Base-by-base conservation (phyloP, 2,113 vertebrate genomes). In the Pseudonaja textilis region DNA sequence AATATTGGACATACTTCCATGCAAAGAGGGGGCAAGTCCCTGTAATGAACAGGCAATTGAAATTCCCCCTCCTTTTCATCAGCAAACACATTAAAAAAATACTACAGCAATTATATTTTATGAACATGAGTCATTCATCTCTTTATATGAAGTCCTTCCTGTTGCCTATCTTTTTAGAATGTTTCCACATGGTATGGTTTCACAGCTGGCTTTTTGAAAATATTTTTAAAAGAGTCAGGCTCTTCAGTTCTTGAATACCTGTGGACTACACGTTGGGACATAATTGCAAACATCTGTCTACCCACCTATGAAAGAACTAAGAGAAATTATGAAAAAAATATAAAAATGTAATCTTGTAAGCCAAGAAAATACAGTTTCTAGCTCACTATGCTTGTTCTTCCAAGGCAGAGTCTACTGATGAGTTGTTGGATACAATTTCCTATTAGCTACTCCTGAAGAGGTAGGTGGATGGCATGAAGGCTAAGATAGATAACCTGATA, bases 271-370 rank as follows among this genome's bases (percentile, higher is more conserved):
- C 97, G 97, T 95, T 96, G 94, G 93, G 95, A 94, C 91, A 47
- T 97, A 98, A 98, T 98, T 98, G 95, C 96, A 97, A 98, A 97
- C 98, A 98, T 96, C 97, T 98, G 97, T 97, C 96, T 96, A 97
- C 96, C 97, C 97, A 97, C 93, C 94, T 97, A 96, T 89, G 90
- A 85, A 96, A 96, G 50, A 95, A 94, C 92, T 96, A 94, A 96
- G 95, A 96, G 93, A 94, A 95, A 94, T 97, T 97, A 96, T 90
- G 93, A 95, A 95, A 94, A 95, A 96, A 95, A 93, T 93, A 95
- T 96, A 96, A 97, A 97, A 97, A 95, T 96, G 94, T 93, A 92
- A 94, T 42, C 94, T 91, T 57, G 93, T 95, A 93, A 94, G 93
- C 39, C 93, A 93, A 96, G 90, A 92, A 96, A 94, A 55, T 91